These are phyloP conservation scores for Podarcis cretensis DNA, from an alignment of 2,113 vertebrate species.

Conservation along the genomic window DNA sequence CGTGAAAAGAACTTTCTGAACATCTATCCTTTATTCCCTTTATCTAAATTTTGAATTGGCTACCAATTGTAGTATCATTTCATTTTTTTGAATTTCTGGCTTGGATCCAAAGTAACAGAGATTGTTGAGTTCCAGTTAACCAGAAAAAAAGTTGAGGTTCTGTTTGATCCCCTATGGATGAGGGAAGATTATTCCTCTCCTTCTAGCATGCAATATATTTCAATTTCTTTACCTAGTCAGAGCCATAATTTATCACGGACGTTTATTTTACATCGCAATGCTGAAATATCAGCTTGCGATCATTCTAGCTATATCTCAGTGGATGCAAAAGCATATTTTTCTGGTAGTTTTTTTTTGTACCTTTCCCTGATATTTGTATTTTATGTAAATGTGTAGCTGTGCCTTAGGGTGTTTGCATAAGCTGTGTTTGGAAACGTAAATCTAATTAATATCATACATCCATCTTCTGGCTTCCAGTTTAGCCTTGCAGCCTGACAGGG, in stretches of 20 bases:
- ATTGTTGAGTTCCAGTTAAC: too few species aligned
- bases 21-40: too few species aligned
- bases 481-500: background rate
- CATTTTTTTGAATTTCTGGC: too few species aligned
- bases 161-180: too few species aligned
- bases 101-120: too few species aligned
- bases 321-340: background rate
- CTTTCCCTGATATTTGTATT: slow-evolving; percentile 31
- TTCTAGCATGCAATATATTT: too few species aligned
- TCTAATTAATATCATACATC: slow-evolving; percentile 50
- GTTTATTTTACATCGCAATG: background rate
- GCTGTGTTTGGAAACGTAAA: slow-evolving; percentile 58
- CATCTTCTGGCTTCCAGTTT: slow-evolving; percentile 15
- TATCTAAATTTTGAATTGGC: too few species aligned
- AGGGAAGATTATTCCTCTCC: too few species aligned
- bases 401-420: slow-evolving; percentile 51
- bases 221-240: background rate
- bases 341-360: slow-evolving; percentile 7
- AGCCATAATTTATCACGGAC: background rate
- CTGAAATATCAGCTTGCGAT: background rate
- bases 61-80: too few species aligned
- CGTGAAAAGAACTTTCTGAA: too few species aligned
- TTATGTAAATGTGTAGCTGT: background rate
- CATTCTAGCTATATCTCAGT: background rate
- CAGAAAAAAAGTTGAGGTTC: too few species aligned